Base-by-base conservation (phyloP, 35 echinoderm and acorn worm genomes). In the Ophioderma brevispina region DNA sequence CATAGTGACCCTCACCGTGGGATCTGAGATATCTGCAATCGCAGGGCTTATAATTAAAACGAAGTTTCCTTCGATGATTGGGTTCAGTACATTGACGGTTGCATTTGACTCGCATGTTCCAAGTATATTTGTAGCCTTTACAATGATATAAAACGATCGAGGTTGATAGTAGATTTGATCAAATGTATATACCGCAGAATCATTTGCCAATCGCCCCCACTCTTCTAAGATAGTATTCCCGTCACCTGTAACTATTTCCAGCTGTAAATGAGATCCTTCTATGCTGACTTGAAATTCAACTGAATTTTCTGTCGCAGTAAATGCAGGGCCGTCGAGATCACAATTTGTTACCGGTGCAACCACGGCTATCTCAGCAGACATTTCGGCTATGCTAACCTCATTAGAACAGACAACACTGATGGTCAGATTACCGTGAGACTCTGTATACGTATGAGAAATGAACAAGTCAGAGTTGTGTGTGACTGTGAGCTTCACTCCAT, bases 381-480 rank as follows among this genome's bases (percentile, higher is more conserved):
- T 32, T 0, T 37, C 76, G 23, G 75, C 43, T 1, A 83, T 37
- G 38, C 89, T 90, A 18, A 90, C 52, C 25, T 56, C 30, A 43
- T 90, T 90, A 4, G 30, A 50, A 80, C 87, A 89, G 13, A 46
- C 52, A 32, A 77, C 87, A 11, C 8, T 33, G 30, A 89, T 37
- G n/a, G 38, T 59, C 28, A 55, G 38, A 25, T 49, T 39, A 4
- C 46, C 32, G 32, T 49, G 38, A 0, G 64, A 40, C 40, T 59
- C 55, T 28, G 39, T 36, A 36, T 90, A 90, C 0, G 35, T 77
- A 70, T 82, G 80, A 30, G 10, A 19, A 21, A 34, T 25, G 38
- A 55, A 31, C n/a, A 42, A 33, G 28, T 84, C 37, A 14, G 19
- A 32, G 10, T 0, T 4, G 10, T 82, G 40, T 33, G 75, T 79